phyloP scores from a whole-genome alignment of 2,797 vertebrate genomes.

The Crax fasciolata region DNA sequence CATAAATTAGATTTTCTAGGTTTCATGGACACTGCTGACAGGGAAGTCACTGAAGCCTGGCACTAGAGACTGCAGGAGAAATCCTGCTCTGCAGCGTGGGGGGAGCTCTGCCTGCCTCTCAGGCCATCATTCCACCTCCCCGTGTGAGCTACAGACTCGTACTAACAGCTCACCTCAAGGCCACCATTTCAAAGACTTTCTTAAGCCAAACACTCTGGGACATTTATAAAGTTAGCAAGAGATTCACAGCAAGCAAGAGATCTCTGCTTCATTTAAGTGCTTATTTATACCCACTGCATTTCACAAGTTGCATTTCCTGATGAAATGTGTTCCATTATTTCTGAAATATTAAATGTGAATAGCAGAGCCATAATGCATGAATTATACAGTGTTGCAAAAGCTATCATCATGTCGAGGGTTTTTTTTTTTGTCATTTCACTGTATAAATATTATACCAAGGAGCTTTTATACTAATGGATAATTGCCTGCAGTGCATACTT shows the following conservation, averaged over 20 bases:
- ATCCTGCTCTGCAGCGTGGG: background rate
- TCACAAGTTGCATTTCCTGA: background rate
- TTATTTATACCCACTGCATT: background rate
- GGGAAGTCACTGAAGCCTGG: background rate
- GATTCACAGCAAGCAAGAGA: background rate
- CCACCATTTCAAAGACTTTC: background rate
- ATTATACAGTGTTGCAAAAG: conserved; percentile 29
- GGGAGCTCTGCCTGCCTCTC: background rate
- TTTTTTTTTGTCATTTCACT: conserved; percentile 10
- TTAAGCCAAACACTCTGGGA: background rate
- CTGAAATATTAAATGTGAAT: conserved; percentile 22
- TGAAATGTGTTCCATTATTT: conserved; percentile 8
- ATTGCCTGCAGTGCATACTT: conserved; percentile 53
- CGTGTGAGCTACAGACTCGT: background rate
- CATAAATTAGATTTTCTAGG: conserved; percentile 32
- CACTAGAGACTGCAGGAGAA: background rate
- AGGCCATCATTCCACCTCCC: background rate
- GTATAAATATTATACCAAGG: conserved; percentile 41
- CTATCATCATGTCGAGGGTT: background rate
- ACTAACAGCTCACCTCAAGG: background rate
- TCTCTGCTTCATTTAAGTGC: background rate
- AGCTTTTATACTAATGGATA: conserved; percentile 62
- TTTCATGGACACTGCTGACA: background rate
- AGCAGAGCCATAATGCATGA: background rate
- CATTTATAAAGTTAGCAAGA: background rate